Base-by-base conservation (phyloP, 1,140 invertebrate species). In the Stenopsyche tienmushanensis region DNA sequence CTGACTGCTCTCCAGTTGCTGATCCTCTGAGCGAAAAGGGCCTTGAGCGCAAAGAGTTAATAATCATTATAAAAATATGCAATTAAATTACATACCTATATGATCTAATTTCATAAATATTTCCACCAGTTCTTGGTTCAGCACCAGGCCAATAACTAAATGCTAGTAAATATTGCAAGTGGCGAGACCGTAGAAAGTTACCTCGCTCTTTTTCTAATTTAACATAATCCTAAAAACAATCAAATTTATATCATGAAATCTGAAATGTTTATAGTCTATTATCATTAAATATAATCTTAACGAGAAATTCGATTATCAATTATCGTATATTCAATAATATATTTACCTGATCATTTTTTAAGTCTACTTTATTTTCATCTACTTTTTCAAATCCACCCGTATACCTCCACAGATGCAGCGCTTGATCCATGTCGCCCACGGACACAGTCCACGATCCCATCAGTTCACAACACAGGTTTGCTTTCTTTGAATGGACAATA, bases 351-450 rank as follows among this genome's bases (percentile, higher is more conserved):
- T 92, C 89, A 72, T 87, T 85, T 71, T 82, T 85, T 50, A 95
- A 84, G 18, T 88, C 79, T 64, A 83, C 77, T 74, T 90, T 90
- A 17, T 91, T 88, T 72, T 86, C 83, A 80, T 96, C 93, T 72
- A 97, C 88, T 64, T 88, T 88, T 71, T 90, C 86, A 77, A 96
- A 98, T 23, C 96, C 96, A 65, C 94, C 94, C 49, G 86, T 90
- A 75, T 95, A 97, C 72, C 89, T 88, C 95, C 95, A 98, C 41
- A 98, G 83, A 80, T 98, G 95, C 65, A 98, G 81, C 25, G 93
- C 93, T 81, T 98, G 96, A 84, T 99, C 96, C 81, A 97, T 89
- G 75, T 97, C 95, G n/a, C 97, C 97, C 45, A 98, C 92, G 67
- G 92, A 90, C 7, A 98, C 96, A 5, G 85, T 90, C 90, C 91